These are phyloP conservation scores for Ceyx melanurus DNA, from an alignment of 2,113 vertebrate genomes.

Conservation along the genomic window DNA sequence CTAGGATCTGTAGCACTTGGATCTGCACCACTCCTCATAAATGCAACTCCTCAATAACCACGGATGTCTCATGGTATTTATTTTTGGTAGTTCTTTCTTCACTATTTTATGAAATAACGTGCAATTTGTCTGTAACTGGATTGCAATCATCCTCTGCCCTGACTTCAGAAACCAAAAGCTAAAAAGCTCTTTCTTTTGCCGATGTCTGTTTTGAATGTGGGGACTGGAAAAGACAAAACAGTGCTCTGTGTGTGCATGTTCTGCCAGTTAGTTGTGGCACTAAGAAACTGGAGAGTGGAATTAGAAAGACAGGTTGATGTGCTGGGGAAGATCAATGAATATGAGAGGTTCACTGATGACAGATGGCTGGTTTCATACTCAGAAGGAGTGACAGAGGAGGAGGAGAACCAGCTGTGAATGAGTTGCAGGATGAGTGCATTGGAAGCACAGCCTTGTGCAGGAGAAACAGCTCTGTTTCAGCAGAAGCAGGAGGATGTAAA, in stretches of 20 bases:
- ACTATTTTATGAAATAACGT: background rate
- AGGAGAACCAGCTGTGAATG: constrained; percentile 69
- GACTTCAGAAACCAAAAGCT: background rate
- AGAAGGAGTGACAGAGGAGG: constrained; percentile 64
- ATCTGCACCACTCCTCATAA: background rate
- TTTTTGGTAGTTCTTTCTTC: background rate
- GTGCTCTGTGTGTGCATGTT: accelerated
- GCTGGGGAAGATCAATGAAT: constrained; percentile 67
- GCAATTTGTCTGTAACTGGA: background rate
- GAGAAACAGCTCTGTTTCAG: constrained; percentile 30
- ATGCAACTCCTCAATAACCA: background rate
- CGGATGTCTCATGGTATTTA: background rate
- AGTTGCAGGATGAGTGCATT: constrained; percentile 56
- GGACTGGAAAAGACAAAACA: background rate
- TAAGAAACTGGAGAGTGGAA: constrained; percentile 22
- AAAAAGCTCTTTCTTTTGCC: background rate
- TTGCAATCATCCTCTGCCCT: background rate
- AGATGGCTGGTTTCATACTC: constrained; percentile 64
- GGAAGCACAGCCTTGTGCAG: constrained; percentile 2
- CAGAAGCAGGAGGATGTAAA: constrained; percentile 29
- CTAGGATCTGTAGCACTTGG: background rate
- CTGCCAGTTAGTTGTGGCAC: constrained; percentile 6
- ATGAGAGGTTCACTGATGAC: constrained; percentile 61
- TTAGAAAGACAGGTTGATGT: constrained; percentile 25
- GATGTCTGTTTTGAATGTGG: background rate